phyloP scores from a whole-genome alignment of 2,113 vertebrate genomes.

The Petrocephalus microphthalmus region DNA sequence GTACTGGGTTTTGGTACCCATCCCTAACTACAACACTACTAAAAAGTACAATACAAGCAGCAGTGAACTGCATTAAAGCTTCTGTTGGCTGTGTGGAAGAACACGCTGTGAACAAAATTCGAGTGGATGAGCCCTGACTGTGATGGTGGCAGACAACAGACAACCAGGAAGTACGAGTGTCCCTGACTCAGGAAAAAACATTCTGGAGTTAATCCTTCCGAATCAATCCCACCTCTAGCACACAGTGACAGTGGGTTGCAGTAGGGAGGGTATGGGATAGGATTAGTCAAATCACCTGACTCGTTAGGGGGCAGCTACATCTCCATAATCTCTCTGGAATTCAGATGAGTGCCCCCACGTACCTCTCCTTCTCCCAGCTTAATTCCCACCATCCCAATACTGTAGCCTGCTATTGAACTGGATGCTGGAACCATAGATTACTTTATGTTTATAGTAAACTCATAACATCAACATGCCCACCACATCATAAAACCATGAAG shows the following conservation, averaged over 20 bases:
- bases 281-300: slow-evolving; percentile 16
- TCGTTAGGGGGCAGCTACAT: slow-evolving; percentile 3
- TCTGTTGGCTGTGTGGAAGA: neutral
- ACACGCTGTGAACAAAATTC: neutral
- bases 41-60: neutral
- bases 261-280: neutral
- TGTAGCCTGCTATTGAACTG: neutral
- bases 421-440: neutral
- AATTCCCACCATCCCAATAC: neutral
- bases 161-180: slow-evolving; percentile 7
- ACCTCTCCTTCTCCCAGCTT: neutral
- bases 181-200: slow-evolving; percentile 50
- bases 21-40: neutral
- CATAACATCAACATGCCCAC: neutral
- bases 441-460: neutral
- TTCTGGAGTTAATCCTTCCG: slow-evolving; percentile 51
- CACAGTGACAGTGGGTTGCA: slow-evolving; percentile 16
- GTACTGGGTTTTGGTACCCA: too few relatives aligned
- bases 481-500: neutral
- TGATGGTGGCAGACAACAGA: neutral
- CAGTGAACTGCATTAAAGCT: neutral
- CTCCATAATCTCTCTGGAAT: slow-evolving; percentile 21
- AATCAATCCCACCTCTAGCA: slow-evolving; percentile 30
- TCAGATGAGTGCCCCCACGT: neutral
- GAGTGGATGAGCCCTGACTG: neutral